These are phyloP conservation scores for Drosophila buzzatii DNA, from an alignment of 2,888 invertebrate genomes.

Conservation along the genomic window DNA sequence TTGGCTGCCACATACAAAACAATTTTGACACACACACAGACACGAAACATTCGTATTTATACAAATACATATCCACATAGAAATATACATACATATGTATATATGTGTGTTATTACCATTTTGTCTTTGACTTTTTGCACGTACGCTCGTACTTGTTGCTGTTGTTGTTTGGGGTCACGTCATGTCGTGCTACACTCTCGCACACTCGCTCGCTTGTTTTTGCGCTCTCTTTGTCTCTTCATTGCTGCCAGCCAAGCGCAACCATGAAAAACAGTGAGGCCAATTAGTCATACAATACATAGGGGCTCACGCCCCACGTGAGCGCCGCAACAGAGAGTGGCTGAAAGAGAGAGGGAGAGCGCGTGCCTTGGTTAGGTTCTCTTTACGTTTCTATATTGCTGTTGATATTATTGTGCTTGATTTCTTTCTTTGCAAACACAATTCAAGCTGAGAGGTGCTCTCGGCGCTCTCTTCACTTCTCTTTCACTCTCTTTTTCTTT, in stretches of 20 bases:
- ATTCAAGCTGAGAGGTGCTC: constrained; percentile 32
- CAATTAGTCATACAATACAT: constrained; percentile 61
- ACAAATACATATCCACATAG: background rate
- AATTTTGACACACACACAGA: background rate
- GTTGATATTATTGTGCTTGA: constrained; percentile 22
- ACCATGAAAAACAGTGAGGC: constrained; percentile 49
- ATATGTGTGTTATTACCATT: constrained; percentile 43
- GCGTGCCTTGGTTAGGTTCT: constrained; percentile 6
- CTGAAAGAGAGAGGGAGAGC: background rate
- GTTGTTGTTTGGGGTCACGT: constrained; percentile 78
- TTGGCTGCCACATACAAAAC: constrained; percentile 38
- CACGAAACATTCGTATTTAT: background rate
- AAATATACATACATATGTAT: background rate
- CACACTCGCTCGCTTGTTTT: constrained; percentile 17
- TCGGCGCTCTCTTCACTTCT: constrained; percentile 14
- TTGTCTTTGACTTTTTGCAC: constrained; percentile 70
- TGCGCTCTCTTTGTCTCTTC: constrained; percentile 25
- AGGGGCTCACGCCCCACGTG: constrained; percentile 38
- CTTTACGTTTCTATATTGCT: background rate
- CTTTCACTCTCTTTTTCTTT: constrained; percentile 16
- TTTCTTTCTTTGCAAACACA: constrained; percentile 49
- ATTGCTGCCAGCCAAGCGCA: constrained; percentile 46
- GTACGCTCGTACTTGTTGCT: constrained; percentile 77
- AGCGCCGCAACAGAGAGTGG: constrained; percentile 20
- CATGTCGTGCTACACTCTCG: constrained; percentile 34